A percentile compares a stretch with the other conserved stretches of the same genome.
Conservation (phyloP, 2,113 vertebrate genomes). For the Hiodon tergisus region DNA sequence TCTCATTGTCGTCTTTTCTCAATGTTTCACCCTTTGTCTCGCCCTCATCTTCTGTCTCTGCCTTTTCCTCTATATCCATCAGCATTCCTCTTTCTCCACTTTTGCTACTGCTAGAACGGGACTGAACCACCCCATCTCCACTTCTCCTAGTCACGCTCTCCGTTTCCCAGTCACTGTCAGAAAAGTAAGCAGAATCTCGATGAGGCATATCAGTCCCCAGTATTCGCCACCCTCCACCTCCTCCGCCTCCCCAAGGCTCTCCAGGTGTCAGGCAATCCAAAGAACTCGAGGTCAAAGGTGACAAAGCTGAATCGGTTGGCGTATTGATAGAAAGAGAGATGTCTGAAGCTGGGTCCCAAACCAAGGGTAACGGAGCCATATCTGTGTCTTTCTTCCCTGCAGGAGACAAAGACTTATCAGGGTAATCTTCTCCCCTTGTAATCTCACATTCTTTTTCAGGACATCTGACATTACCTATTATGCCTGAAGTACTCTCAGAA, state of each 20-base stretch:
- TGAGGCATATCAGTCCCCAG: conserved; percentile 68
- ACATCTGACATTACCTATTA: background rate
- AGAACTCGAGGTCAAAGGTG: conserved; percentile 65
- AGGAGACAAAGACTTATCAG: conserved; percentile 15
- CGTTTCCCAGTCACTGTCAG: conserved; percentile 69
- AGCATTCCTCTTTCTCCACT: conserved; percentile 55
- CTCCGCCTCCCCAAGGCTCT: conserved; percentile 61
- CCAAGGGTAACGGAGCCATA: conserved; percentile 21
- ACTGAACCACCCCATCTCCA: conserved; percentile 43
- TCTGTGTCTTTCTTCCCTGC: conserved; percentile 22
- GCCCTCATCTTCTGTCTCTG: conserved; percentile 54
- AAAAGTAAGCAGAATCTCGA: conserved; percentile 78
- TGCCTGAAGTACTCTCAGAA: background rate
- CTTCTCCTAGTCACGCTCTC: conserved; percentile 58
- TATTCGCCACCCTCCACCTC: conserved; percentile 63
- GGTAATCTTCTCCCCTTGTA: conserved; percentile 9
- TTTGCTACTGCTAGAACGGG: conserved; percentile 50
- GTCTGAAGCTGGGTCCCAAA: conserved; percentile 42
- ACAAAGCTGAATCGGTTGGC: conserved; percentile 68
- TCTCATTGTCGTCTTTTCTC: conserved; percentile 1
- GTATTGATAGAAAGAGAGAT: conserved; percentile 53
- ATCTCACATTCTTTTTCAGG: conserved; percentile 13
- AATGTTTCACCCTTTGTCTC: conserved; percentile 38
- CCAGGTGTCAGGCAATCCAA: conserved; percentile 64
- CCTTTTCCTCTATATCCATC: conserved; percentile 66